Evolutionary conservation across 23 tunicate genomes (phyloP).

Genomic region (Styela clava): DNA sequence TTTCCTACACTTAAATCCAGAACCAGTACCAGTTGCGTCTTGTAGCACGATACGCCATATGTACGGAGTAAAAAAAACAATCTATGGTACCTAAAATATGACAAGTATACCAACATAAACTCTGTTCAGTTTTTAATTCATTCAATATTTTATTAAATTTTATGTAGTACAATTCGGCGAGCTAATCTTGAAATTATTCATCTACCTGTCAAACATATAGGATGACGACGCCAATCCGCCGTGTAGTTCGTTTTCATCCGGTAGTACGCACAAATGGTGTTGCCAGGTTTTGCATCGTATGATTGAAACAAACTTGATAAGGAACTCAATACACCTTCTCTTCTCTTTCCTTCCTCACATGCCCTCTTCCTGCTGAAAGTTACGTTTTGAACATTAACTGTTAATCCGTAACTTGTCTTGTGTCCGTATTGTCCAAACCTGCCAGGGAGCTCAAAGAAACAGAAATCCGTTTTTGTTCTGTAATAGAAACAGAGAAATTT

Average conservation of each 20-base stretch:
- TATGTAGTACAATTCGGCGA: too few species aligned
- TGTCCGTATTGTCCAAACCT: neutral
- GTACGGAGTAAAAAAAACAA: too few species aligned
- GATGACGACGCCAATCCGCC: neutral
- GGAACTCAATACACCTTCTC: neutral
- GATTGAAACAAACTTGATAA: neutral
- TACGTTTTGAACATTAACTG: neutral
- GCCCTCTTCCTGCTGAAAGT: neutral
- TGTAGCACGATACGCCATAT: too few species aligned
- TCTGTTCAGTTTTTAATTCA: too few species aligned
- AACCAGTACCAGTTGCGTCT: too few species aligned
- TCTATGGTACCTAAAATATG: too few species aligned
- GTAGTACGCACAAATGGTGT: neutral
- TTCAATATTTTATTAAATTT: too few species aligned
- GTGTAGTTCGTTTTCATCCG: neutral
- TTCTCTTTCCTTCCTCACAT: neutral
- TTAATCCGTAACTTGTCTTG: neutral
- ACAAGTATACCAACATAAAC: too few species aligned
- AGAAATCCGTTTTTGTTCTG: neutral
- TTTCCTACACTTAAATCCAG: too few species aligned
- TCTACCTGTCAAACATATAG: neutral
- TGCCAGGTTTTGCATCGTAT: neutral
- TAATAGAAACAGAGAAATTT: neutral
- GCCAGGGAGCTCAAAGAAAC: neutral
- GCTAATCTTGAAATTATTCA: neutral